Evolutionary conservation across 2,113 vertebrate genomes (phyloP).

Genomic region (Microtus ochrogaster): DNA sequence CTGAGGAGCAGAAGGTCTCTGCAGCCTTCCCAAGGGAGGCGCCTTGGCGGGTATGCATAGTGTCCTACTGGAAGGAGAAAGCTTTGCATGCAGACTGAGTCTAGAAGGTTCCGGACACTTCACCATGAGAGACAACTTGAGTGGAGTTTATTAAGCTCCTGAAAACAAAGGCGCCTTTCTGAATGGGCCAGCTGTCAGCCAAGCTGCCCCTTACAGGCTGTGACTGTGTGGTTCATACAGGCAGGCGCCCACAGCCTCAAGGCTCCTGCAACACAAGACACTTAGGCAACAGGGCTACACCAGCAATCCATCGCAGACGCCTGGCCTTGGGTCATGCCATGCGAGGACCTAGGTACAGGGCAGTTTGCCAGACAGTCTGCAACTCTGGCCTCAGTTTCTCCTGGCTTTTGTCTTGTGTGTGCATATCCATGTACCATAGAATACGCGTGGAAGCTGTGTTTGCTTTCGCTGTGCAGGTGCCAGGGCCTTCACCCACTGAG

Average conservation of each 20-base stretch:
- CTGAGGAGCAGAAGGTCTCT: not conserved
- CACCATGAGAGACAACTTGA: conserved; percentile 77
- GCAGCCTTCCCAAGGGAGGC: not conserved
- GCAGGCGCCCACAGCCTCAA: not conserved
- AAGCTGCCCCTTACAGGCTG: not conserved
- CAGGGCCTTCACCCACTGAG: not conserved
- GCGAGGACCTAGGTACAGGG: too few relatives aligned
- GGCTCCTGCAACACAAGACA: not conserved
- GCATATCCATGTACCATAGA: too few relatives aligned
- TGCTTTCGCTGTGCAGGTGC: not conserved
- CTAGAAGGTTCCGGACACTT: conserved; percentile 74
- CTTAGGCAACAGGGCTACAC: not conserved
- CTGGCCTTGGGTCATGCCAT: not conserved
- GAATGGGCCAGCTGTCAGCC: conserved; percentile 20
- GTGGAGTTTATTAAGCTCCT: conserved; percentile 69
- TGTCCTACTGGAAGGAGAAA: not conserved
- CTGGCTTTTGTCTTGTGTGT: not conserved
- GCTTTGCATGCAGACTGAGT: not conserved
- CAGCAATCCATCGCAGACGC: not conserved
- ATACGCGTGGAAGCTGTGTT: too few relatives aligned
- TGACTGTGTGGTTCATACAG: not conserved
- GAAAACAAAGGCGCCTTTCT: conserved; percentile 65
- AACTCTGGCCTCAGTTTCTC: not conserved
- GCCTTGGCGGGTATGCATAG: not conserved
- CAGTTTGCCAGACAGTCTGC: not conserved